Conservation (phyloP, 2,888 invertebrate species). For the Imbricaverruca yamaguchii region DNA sequence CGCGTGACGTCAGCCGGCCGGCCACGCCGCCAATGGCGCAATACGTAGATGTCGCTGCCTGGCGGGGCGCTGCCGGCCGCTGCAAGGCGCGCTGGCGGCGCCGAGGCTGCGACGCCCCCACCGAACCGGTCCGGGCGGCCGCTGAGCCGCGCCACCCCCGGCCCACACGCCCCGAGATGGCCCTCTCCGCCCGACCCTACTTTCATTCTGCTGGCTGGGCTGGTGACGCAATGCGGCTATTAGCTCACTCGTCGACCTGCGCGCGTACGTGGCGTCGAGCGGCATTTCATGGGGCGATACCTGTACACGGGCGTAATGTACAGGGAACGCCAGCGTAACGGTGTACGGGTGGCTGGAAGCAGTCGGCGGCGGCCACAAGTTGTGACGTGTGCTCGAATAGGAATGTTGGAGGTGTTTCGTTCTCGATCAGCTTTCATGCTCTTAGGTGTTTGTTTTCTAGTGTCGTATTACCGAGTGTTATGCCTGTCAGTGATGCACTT, state of each 20-base stretch:
- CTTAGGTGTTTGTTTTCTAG: too few species aligned
- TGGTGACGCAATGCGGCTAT: background rate
- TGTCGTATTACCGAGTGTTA: too few species aligned
- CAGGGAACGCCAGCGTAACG: too few species aligned
- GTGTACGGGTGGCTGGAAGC: too few species aligned
- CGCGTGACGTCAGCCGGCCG: background rate
- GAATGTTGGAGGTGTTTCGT: too few species aligned
- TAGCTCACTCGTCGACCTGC: background rate
- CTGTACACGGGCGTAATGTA: too few species aligned
- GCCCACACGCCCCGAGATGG: background rate
- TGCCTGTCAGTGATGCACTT: too few species aligned
- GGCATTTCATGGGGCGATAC: too few species aligned
- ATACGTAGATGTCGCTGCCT: background rate
- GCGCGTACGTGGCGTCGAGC: too few species aligned
- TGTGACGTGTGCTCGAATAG: too few species aligned
- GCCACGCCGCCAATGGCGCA: background rate
- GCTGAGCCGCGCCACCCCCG: background rate
- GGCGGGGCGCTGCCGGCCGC: background rate
- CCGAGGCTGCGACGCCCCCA: background rate
- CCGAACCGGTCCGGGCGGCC: background rate
- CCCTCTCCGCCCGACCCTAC: background rate
- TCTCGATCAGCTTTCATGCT: too few species aligned
- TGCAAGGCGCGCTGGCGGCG: background rate
- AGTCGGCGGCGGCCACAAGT: too few species aligned
- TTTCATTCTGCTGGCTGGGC: background rate